These are phyloP conservation scores for Spodoptera litura DNA, from an alignment of 1,140 invertebrate genomes.

Conservation along the genomic window DNA sequence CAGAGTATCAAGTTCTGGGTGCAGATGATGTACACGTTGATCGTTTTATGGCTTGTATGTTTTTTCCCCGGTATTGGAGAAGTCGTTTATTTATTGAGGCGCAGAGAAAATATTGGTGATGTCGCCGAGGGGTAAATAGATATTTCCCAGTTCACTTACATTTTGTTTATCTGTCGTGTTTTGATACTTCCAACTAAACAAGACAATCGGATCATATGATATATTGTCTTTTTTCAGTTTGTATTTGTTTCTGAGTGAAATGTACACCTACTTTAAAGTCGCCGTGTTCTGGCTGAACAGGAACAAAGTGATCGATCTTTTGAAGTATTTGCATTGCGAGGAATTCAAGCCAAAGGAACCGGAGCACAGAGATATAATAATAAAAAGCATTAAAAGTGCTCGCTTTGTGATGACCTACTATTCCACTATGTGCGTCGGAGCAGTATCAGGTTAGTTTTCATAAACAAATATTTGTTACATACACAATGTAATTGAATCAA, in stretches of 20 bases:
- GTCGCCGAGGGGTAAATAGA: slow-evolving; percentile 80
- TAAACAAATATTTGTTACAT: slow-evolving; percentile 9
- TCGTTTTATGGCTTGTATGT: slow-evolving; percentile 80
- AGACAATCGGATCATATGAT: slow-evolving; percentile 3
- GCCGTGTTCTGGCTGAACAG: slow-evolving; percentile 81
- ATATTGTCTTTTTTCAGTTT: slow-evolving; percentile 73
- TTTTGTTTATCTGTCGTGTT: slow-evolving; percentile 39
- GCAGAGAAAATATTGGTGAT: slow-evolving; percentile 78
- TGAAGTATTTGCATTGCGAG: slow-evolving; percentile 75
- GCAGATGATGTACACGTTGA: slow-evolving; percentile 68
- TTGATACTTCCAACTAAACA: background rate
- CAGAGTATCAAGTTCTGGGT: slow-evolving; percentile 72
- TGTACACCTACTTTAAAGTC: slow-evolving; percentile 84
- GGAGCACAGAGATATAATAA: slow-evolving; percentile 76
- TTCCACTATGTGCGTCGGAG: slow-evolving; percentile 78
- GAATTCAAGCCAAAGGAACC: slow-evolving; percentile 78
- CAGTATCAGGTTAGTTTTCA: slow-evolving; percentile 73
- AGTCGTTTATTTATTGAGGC: slow-evolving; percentile 77
- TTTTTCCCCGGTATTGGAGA: slow-evolving; percentile 81
- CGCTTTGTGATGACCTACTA: slow-evolving; percentile 81
- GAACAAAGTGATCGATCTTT: slow-evolving; percentile 73
- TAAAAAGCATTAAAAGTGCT: slow-evolving; percentile 72
- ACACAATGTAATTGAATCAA: too few relatives aligned
- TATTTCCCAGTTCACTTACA: slow-evolving; percentile 51
- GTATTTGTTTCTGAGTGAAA: slow-evolving; percentile 84